Evolutionary conservation across 1,140 invertebrate genomes (phyloP).

Genomic region (Colletes gigas): DNA sequence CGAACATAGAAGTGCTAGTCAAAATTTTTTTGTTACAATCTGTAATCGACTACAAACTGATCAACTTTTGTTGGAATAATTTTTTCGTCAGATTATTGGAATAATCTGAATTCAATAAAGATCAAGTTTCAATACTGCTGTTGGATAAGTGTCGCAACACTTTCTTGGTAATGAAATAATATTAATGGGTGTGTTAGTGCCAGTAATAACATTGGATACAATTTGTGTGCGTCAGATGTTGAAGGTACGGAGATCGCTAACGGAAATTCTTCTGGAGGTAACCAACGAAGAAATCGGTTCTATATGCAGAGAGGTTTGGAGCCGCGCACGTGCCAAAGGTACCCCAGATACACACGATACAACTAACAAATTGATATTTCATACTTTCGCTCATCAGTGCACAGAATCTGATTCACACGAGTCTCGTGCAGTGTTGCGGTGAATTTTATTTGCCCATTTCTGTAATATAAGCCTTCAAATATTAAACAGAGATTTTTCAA

Average conservation of each 20-base stretch:
- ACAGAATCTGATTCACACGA: constrained; percentile 60
- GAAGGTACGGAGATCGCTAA: constrained; percentile 91
- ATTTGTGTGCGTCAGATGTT: constrained; percentile 87
- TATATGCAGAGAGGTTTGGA: constrained; percentile 89
- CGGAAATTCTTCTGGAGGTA: constrained; percentile 95
- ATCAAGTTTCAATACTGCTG: too few species aligned
- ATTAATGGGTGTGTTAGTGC: too few species aligned
- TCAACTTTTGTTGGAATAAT: too few species aligned
- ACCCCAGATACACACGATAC: constrained; percentile 79
- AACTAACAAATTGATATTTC: constrained; percentile 73
- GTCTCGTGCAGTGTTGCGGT: constrained; percentile 60
- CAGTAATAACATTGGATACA: background rate
- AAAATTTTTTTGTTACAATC: too few species aligned
- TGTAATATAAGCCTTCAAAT: constrained; percentile 69
- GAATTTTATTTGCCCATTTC: constrained; percentile 67
- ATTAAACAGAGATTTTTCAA: constrained; percentile 75
- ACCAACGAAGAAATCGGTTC: constrained; percentile 93
- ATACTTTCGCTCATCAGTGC: constrained; percentile 67
- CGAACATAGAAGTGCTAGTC: too few species aligned
- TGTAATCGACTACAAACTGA: too few species aligned
- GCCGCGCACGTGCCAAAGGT: constrained; percentile 86
- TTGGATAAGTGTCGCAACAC: too few species aligned
- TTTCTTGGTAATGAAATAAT: too few species aligned
- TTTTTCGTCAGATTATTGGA: too few species aligned
- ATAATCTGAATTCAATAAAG: too few species aligned